phyloP scores from a whole-genome alignment of 2,113 vertebrate genomes.

The Cyanistes caeruleus region DNA sequence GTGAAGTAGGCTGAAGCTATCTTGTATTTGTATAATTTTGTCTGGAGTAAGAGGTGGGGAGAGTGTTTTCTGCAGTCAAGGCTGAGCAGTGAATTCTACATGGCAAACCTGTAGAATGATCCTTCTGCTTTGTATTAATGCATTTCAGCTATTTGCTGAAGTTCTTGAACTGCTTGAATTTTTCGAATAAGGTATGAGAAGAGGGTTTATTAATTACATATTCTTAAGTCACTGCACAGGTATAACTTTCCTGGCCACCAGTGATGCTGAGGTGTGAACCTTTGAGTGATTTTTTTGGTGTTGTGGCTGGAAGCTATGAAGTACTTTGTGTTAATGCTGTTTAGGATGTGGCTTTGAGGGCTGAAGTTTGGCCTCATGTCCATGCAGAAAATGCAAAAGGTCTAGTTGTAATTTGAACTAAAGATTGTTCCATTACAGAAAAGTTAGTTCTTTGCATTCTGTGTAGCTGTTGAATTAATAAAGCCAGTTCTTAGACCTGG shows the following conservation, averaged over 20 bases:
- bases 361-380: not conserved
- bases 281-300: not conserved
- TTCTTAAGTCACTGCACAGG: not conserved
- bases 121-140: not conserved
- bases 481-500: not conserved
- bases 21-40: not conserved
- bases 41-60: not conserved
- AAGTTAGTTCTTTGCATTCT: not conserved
- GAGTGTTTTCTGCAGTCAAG: not conserved
- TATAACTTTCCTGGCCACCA: not conserved
- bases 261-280: not conserved
- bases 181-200: not conserved
- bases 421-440: not conserved
- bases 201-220: not conserved
- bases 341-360: not conserved
- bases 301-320: not conserved
- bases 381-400: not conserved
- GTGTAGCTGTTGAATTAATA: not conserved
- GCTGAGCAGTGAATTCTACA: not conserved
- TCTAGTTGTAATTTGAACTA: not conserved
- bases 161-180: not conserved
- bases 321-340: rapidly evolving
- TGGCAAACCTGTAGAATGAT: not conserved
- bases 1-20: not conserved
- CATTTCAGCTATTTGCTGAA: not conserved